phyloP scores from a whole-genome alignment of 2,113 vertebrate species.

The Gallinago media region DNA sequence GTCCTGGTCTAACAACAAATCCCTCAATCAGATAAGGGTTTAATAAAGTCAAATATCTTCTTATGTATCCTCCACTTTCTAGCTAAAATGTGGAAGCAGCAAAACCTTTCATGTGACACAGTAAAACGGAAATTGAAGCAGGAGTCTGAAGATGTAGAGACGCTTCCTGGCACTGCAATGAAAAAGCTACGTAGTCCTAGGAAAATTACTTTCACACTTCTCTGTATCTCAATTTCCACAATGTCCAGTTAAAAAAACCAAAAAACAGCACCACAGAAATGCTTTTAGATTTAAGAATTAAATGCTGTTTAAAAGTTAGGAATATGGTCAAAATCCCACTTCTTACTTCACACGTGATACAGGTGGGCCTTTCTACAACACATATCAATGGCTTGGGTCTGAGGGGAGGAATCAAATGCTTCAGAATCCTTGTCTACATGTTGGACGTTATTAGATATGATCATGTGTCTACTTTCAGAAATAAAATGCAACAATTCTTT shows the following conservation, averaged over 20 bases:
- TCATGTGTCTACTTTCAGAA: not conserved
- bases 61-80: not conserved
- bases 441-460: not conserved
- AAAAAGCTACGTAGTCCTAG: not conserved
- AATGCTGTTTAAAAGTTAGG: not conserved
- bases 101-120: not conserved
- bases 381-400: not conserved
- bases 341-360: not conserved
- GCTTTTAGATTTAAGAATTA: not conserved
- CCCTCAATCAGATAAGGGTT: not conserved
- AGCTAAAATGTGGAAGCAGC: not conserved
- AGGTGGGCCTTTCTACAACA: not conserved
- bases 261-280: not conserved
- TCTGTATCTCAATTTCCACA: not conserved
- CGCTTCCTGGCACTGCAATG: not conserved
- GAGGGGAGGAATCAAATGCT: not conserved
- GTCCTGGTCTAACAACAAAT: not conserved
- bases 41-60: not conserved
- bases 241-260: not conserved
- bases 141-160: not conserved
- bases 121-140: not conserved
- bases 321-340: not conserved
- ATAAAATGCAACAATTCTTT: not conserved
- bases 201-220: not conserved
- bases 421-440: not conserved